Conservation (phyloP, 2,113 vertebrate genomes). For the Xenopus borealis region DNA sequence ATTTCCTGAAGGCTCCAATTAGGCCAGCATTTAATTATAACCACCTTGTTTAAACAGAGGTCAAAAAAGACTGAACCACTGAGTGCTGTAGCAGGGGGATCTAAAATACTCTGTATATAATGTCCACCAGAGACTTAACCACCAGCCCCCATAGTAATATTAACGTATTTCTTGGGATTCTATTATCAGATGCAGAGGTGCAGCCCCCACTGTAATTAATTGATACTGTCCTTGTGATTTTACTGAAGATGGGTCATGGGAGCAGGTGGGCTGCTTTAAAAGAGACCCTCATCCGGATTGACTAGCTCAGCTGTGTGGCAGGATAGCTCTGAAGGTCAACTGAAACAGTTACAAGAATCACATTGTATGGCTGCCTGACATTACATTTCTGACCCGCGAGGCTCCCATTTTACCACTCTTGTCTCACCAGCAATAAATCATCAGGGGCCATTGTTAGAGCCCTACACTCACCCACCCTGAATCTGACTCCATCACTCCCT, state of each 20-base stretch:
- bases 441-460: background rate
- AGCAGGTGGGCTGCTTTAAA: conserved; percentile 24
- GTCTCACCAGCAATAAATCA: conserved; percentile 13
- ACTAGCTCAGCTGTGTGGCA: background rate
- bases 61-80: background rate
- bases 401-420: background rate
- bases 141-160: too few relatives aligned
- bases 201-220: too few relatives aligned
- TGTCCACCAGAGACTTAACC: too few relatives aligned
- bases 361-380: conserved; percentile 8
- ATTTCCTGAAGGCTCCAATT: conserved; percentile 1
- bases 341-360: conserved; percentile 14
- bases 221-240: too few relatives aligned
- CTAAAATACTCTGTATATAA: background rate
- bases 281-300: conserved; percentile 10
- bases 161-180: too few relatives aligned
- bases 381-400: conserved; percentile 18
- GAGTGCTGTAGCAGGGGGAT: background rate
- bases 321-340: conserved; percentile 12
- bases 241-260: background rate
- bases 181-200: too few relatives aligned
- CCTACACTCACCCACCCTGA: background rate
- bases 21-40: background rate
- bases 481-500: background rate
- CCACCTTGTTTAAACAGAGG: background rate